These are phyloP conservation scores for Agrochola circellaris DNA, from an alignment of 2,888 invertebrate genomes.

Conservation along the genomic window DNA sequence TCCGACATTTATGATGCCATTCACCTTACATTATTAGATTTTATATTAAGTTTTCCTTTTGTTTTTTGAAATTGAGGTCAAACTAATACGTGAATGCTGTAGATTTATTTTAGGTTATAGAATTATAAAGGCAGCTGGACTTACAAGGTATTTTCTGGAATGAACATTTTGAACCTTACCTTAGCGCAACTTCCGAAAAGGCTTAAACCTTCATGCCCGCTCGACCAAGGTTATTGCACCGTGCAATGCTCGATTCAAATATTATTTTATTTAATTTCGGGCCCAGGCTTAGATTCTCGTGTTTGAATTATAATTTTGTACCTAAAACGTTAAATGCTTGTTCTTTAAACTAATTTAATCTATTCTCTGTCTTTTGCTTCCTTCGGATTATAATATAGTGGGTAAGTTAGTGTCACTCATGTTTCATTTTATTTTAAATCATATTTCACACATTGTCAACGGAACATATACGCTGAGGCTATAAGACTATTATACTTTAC, in stretches of 20 bases:
- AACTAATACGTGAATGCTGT: slow-evolving; percentile 25
- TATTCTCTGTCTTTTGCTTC: slow-evolving; percentile 55
- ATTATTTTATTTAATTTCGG: slow-evolving; percentile 8
- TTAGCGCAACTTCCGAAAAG: slow-evolving; percentile 30
- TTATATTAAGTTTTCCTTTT: slow-evolving; percentile 20
- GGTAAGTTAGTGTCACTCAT: slow-evolving; percentile 59
- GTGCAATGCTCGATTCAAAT: slow-evolving; percentile 30
- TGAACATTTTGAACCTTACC: slow-evolving; percentile 9
- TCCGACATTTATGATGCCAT: slow-evolving; percentile 36
- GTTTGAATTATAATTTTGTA: not conserved
- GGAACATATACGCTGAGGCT: not conserved
- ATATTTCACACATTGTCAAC: not conserved
- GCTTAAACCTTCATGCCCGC: slow-evolving; percentile 15
- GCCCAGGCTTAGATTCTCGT: not conserved
- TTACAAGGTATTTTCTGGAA: slow-evolving; percentile 19
- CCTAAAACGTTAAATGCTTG: slow-evolving; percentile 8
- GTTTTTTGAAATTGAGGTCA: slow-evolving; percentile 33
- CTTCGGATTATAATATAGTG: slow-evolving; percentile 60
- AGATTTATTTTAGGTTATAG: slow-evolving; percentile 21
- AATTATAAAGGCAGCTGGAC: slow-evolving; percentile 14
- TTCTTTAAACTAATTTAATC: slow-evolving; percentile 44
- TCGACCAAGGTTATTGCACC: slow-evolving; percentile 34
- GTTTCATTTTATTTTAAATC: slow-evolving; percentile 25
- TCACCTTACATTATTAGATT: slow-evolving; percentile 45
- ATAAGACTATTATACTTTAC: not conserved